Conservation (phyloP, 2,113 vertebrate species). For the Dasypus novemcinctus region DNA sequence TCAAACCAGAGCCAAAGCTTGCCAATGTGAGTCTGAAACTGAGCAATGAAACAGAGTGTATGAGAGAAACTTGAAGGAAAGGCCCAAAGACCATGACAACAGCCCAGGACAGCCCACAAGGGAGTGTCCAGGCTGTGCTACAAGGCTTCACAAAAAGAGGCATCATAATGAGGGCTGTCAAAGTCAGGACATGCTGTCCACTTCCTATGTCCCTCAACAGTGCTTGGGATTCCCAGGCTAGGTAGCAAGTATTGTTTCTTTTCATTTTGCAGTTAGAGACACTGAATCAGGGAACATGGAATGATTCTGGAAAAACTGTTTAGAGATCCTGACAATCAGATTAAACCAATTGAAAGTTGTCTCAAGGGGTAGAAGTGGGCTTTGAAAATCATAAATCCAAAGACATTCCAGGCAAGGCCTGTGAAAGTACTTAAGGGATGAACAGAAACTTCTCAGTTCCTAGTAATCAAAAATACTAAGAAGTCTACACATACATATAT, state of each 20-base stretch:
- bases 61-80: not conserved
- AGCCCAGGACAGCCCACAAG: not conserved
- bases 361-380: not conserved
- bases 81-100: not conserved
- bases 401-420: slow-evolving; percentile 20
- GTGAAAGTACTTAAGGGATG: slow-evolving; percentile 44
- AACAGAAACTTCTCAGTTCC: not conserved
- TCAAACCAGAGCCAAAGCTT: not conserved
- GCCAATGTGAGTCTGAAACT: not conserved
- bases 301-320: not conserved
- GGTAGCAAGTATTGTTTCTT: not conserved
- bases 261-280: not conserved
- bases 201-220: not conserved
- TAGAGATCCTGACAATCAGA: not conserved
- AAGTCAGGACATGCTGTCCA: not conserved
- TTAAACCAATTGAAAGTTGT: slow-evolving; percentile 12
- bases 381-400: slow-evolving; percentile 42
- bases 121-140: not conserved
- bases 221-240: not conserved
- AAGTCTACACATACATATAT: not conserved
- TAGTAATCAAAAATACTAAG: not conserved
- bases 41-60: not conserved
- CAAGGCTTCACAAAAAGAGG: not conserved
- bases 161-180: not conserved
- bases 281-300: not conserved